phyloP scores from a whole-genome alignment of 2,113 vertebrate genomes.

The Sus scrofa region T2T-Sscrofa CM000826.6:124242501-124243000 shows the following conservation, averaged over 20 bases:
- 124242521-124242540: constrained; percentile 36
- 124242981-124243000: constrained; percentile 90
- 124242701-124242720: constrained; percentile 77
- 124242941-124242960: constrained; percentile 90
- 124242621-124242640: constrained; percentile 62
- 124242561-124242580: not conserved
- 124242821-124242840: constrained; percentile 84
- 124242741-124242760: constrained; percentile 82
- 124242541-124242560: constrained; percentile 63
- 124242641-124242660: constrained; percentile 82
- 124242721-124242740: constrained; percentile 83
- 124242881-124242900: constrained; percentile 79
- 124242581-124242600: not conserved
- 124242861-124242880: constrained; percentile 80
- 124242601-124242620: constrained; percentile 4
- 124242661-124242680: constrained; percentile 82
- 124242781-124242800: constrained; percentile 74
- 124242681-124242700: constrained; percentile 78
- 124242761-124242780: constrained; percentile 78
- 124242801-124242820: constrained; percentile 82
- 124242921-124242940: constrained; percentile 90
- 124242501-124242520: not conserved
- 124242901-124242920: constrained; percentile 91
- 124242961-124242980: constrained; percentile 88
- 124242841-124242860: constrained; percentile 88